Evolutionary conservation across 1,140 invertebrate species (phyloP).

Genomic region (Drosophila pruinosa): DNA sequence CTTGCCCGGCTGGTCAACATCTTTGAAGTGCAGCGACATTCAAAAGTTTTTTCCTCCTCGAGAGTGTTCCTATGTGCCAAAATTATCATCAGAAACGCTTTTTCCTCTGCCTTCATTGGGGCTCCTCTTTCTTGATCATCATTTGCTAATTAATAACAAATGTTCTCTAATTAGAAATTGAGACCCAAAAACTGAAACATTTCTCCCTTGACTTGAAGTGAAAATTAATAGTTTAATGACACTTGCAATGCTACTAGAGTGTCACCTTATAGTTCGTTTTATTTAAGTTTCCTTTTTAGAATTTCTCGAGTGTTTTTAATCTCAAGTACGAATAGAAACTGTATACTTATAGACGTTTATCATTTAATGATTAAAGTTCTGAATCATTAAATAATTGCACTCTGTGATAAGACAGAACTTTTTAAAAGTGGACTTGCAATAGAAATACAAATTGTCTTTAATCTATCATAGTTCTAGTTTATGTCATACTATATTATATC

Average conservation of each 20-base stretch:
- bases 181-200: constrained; percentile 1
- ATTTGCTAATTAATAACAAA: constrained; percentile 60
- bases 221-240: constrained; percentile 19
- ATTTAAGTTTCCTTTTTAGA: not conserved
- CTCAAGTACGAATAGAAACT: not conserved
- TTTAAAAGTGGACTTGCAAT: no score
- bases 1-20: constrained; percentile 14
- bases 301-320: not conserved
- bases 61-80: constrained; percentile 30
- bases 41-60: constrained; percentile 38
- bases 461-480: no score
- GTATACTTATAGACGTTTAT: not conserved
- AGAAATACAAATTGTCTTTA: no score
- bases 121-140: not conserved
- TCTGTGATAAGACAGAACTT: no score
- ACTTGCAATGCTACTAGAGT: not conserved
- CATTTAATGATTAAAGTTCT: not conserved
- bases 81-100: constrained; percentile 13
- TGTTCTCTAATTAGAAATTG: constrained; percentile 65
- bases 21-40: constrained; percentile 69
- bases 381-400: no score
- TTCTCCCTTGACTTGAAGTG: constrained; percentile 30
- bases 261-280: not conserved
- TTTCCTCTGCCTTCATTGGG: not conserved
- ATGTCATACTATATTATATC: no score